A percentile compares a stretch with the other conserved stretches of the same genome.
Conservation (phyloP, 1,140 invertebrate species). For the Artemia franciscana region DNA sequence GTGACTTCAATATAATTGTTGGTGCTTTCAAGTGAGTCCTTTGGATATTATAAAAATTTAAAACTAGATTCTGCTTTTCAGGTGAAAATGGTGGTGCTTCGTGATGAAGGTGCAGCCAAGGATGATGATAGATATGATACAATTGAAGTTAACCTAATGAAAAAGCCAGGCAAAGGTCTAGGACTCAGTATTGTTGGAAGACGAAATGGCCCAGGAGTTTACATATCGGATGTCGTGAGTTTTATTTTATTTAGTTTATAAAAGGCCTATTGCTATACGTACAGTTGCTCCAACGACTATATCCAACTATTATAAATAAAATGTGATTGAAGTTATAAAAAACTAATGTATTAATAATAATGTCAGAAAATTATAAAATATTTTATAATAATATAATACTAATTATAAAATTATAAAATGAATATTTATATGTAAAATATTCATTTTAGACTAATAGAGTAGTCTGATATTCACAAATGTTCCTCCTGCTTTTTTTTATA, state of each 20-base stretch:
- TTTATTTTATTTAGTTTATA: slow-evolving; percentile 15
- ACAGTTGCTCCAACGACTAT: neutral
- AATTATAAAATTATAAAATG: too few species aligned
- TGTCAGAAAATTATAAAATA: slow-evolving; percentile 2
- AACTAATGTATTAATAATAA: too few species aligned
- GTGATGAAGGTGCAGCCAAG: slow-evolving; percentile 42
- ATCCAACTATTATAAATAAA: neutral
- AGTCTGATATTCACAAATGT: too few species aligned
- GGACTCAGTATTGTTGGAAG: slow-evolving; percentile 75
- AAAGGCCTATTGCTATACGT: neutral
- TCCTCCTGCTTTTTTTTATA: too few species aligned
- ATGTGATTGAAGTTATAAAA: neutral
- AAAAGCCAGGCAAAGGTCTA: slow-evolving; percentile 75
- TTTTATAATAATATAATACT: slow-evolving; percentile 3
- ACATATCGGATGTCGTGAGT: slow-evolving; percentile 75
- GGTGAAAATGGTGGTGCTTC: slow-evolving; percentile 67
- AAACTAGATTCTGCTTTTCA: too few species aligned
- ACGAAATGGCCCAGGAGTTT: slow-evolving; percentile 64
- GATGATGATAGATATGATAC: slow-evolving; percentile 47
- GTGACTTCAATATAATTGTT: too few species aligned
- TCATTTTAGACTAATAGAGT: too few species aligned
- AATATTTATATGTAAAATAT: too few species aligned
- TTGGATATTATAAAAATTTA: too few species aligned
- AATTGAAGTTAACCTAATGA: slow-evolving; percentile 67
- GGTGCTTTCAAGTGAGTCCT: too few species aligned